Conservation (phyloP, 2,888 invertebrate species). For the Schizaphis graminum region DNA sequence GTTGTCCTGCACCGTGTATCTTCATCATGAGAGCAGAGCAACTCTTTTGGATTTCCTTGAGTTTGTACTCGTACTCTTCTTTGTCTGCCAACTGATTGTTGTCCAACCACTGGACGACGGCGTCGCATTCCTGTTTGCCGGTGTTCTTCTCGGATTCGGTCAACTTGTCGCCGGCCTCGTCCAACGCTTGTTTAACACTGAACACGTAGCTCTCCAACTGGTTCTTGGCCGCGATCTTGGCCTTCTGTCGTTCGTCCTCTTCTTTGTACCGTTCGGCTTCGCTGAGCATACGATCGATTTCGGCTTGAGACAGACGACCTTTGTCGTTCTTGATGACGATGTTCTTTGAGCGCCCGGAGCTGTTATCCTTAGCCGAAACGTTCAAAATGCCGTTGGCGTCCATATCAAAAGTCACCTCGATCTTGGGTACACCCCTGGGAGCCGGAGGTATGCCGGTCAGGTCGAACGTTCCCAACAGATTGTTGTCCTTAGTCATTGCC, state of each 20-base stretch:
- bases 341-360: constrained; percentile 72
- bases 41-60: constrained; percentile 71
- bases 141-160: constrained; percentile 71
- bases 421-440: constrained; percentile 84
- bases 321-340: constrained; percentile 73
- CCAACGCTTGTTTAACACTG: constrained; percentile 70
- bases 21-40: constrained; percentile 68
- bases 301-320: constrained; percentile 72
- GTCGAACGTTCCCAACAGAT: constrained; percentile 73
- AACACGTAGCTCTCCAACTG: constrained; percentile 71
- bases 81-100: constrained; percentile 72
- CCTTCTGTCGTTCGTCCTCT: constrained; percentile 71
- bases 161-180: constrained; percentile 71
- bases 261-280: constrained; percentile 71
- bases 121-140: constrained; percentile 70
- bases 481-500: constrained; percentile 82
- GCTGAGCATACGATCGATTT: constrained; percentile 72
- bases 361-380: constrained; percentile 71
- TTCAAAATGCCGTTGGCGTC: constrained; percentile 73
- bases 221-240: constrained; percentile 72
- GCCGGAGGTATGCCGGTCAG: constrained; percentile 77
- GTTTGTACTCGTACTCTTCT: constrained; percentile 72
- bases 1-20: constrained; percentile 68
- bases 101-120: constrained; percentile 72
- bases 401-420: constrained; percentile 83